A percentile compares a stretch with the other conserved stretches of the same genome.
Evolutionary conservation across 2,113 vertebrate species (phyloP).

Genomic region (Cnemophilus loriae): DNA sequence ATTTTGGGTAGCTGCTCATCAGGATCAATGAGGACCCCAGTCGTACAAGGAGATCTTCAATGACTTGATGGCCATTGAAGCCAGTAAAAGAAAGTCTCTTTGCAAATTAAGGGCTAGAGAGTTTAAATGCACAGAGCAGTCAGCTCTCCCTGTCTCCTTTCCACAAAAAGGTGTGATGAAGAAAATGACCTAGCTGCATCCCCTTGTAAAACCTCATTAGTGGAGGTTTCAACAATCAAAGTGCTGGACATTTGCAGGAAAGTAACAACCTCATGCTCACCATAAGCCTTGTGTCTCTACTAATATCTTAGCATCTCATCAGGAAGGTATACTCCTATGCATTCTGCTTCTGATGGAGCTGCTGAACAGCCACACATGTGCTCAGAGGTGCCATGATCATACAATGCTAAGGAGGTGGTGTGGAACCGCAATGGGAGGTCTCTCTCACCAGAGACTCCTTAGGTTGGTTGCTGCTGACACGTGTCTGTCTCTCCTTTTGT

Average conservation of each 20-base stretch:
- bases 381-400: background rate
- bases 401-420: background rate
- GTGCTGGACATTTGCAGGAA: background rate
- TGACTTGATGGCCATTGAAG: background rate
- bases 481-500: background rate
- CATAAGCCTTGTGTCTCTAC: background rate
- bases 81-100: background rate
- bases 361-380: background rate
- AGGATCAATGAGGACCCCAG: background rate
- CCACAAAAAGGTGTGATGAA: background rate
- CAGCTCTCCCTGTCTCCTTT: background rate
- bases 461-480: background rate
- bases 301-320: background rate
- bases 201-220: rapidly evolving
- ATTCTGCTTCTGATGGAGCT: background rate
- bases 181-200: background rate
- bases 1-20: background rate
- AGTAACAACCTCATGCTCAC: background rate
- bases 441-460: background rate
- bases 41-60: background rate
- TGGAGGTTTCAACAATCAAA: background rate
- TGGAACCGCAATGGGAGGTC: background rate
- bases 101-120: background rate
- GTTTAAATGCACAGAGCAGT: background rate
- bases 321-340: background rate